These are phyloP conservation scores for Tachina fera DNA, from an alignment of 2,888 invertebrate genomes.

Conservation along the genomic window DNA sequence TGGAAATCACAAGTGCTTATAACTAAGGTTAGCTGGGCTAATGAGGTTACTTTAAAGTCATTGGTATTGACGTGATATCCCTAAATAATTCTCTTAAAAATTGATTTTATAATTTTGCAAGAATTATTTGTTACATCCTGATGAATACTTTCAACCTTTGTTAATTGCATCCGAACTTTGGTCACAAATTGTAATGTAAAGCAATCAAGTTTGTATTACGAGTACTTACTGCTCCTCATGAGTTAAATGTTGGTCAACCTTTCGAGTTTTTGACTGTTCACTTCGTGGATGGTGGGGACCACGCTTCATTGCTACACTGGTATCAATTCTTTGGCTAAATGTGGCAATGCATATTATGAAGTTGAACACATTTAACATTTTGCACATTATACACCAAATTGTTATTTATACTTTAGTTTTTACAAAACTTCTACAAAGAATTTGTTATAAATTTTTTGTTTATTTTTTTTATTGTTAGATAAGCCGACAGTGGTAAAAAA, in stretches of 20 bases:
- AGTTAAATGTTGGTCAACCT: conserved; percentile 87
- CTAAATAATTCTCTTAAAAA: too few species aligned
- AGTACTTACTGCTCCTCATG: conserved; percentile 89
- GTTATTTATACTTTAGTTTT: background rate
- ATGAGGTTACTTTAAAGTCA: too few species aligned
- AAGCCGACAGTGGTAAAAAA: conserved; percentile 6
- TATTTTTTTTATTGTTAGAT: background rate
- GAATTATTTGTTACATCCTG: too few species aligned
- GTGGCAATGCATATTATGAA: conserved; percentile 79
- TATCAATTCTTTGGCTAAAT: conserved; percentile 76
- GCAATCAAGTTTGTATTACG: background rate
- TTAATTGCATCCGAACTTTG: too few species aligned
- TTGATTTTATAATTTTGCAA: too few species aligned
- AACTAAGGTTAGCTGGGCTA: too few species aligned
- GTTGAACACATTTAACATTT: conserved; percentile 77
- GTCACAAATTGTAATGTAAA: too few species aligned
- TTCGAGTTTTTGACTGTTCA: conserved; percentile 85
- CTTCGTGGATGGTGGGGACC: conserved; percentile 88
- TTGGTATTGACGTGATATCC: too few species aligned
- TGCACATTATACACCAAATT: conserved; percentile 74
- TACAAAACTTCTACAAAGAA: background rate
- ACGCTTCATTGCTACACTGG: conserved; percentile 80
- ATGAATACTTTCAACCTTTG: too few species aligned
- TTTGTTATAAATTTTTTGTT: background rate
- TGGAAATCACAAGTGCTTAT: too few species aligned